A percentile compares a stretch with the other conserved stretches of the same genome.
These are phyloP conservation scores for Pentamera pediparva DNA, from an alignment of 53 echinoderm and acorn worm species.

Conservation along the genomic window DNA sequence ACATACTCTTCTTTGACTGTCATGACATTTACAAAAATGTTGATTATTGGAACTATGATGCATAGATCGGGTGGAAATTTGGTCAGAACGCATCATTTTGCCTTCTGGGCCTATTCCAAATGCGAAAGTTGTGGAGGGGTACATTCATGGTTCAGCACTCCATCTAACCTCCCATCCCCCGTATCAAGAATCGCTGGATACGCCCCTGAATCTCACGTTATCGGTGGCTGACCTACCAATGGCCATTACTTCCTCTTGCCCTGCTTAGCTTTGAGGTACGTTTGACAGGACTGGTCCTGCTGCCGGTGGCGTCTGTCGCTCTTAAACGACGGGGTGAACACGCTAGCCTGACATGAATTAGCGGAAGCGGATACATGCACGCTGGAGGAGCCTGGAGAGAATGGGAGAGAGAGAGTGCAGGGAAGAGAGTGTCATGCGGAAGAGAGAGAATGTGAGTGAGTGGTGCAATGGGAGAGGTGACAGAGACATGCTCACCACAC, in stretches of 20 bases:
- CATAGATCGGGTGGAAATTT: no score
- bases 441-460: background rate
- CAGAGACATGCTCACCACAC: no score
- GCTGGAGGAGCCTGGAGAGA: conserved; percentile 22
- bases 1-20: no score
- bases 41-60: no score
- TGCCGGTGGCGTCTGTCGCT: conserved; percentile 1
- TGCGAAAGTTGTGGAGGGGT: no score
- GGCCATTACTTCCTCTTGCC: background rate
- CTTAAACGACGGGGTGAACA: conserved; percentile 19
- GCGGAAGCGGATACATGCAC: conserved; percentile 37
- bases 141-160: no score
- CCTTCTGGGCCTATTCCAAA: no score
- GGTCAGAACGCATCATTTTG: no score
- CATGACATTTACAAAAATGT: no score
- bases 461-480: background rate
- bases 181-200: background rate
- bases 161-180: no score
- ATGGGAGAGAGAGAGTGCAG: background rate
- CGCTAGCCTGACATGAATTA: conserved; percentile 24
- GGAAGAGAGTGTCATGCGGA: background rate
- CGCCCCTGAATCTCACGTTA: background rate
- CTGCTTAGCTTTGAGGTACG: conserved; percentile 8
- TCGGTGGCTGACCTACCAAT: no score
- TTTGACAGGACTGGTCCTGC: conserved; percentile 22